Evolutionary conservation across 2,113 vertebrate genomes (phyloP).

Genomic region (Oriolus oriolus): DNA sequence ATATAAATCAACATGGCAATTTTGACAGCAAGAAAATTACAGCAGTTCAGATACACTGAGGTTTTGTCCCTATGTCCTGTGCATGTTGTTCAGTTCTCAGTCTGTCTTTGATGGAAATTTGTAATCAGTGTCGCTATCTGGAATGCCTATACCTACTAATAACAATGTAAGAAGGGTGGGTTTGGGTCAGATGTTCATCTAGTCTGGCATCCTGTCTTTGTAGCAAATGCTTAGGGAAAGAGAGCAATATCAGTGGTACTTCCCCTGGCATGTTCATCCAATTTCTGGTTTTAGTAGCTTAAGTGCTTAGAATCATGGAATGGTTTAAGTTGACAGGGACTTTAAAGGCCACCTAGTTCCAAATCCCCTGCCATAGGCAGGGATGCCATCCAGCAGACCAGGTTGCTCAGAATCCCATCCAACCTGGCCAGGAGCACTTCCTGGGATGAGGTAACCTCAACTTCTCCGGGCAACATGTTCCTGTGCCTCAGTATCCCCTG

Average conservation of each 20-base stretch:
- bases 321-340: background rate
- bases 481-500: background rate
- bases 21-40: background rate
- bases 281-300: background rate
- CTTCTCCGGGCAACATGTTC: background rate
- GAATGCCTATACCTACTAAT: background rate
- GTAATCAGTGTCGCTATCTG: background rate
- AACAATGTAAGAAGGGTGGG: background rate
- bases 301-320: background rate
- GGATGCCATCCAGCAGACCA: fast-evolving
- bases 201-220: background rate
- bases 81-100: background rate
- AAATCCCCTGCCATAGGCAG: background rate
- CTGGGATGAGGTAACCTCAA: background rate
- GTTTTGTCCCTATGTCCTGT: background rate
- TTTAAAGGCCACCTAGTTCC: background rate
- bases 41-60: background rate
- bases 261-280: background rate
- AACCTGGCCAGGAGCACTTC: background rate
- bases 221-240: background rate
- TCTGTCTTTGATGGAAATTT: background rate
- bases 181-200: background rate
- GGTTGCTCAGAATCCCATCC: background rate
- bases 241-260: background rate
- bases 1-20: background rate